phyloP scores from a whole-genome alignment of 1,140 invertebrate species.

The Tenebrio molitor region DNA sequence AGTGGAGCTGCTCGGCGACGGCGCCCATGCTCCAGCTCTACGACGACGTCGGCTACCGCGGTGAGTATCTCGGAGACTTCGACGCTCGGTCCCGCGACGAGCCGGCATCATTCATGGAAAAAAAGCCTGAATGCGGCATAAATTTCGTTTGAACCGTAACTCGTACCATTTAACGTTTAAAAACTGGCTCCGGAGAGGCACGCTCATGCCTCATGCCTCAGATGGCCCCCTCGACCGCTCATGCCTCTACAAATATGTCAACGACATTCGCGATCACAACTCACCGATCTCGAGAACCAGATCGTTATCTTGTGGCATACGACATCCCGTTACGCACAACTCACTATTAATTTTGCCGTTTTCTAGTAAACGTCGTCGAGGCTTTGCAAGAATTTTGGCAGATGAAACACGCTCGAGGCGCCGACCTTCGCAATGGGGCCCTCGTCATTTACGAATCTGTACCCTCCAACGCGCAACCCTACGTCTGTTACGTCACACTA shows the following conservation, averaged over 20 bases:
- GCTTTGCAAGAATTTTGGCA: conserved; percentile 98
- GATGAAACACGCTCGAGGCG: conserved; percentile 92
- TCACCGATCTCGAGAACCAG: conserved; percentile 18
- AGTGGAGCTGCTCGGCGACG: conserved; percentile 63
- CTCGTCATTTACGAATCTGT: conserved; percentile 96
- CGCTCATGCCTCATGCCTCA: conserved; percentile 40
- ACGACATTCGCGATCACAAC: conserved; percentile 49
- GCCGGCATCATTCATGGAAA: conserved; percentile 51
- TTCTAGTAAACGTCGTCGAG: conserved; percentile 93
- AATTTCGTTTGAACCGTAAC: conserved; percentile 63
- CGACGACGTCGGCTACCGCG: conserved; percentile 66
- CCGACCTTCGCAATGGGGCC: conserved; percentile 89
- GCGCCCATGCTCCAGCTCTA: conserved; percentile 66
- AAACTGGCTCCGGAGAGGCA: conserved; percentile 61
- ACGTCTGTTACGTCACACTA: conserved; percentile 94
- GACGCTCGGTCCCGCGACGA: conserved; percentile 36
- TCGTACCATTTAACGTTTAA: conserved; percentile 64
- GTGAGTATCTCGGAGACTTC: conserved; percentile 58
- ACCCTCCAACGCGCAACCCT: conserved; percentile 89
- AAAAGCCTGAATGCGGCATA: conserved; percentile 62
- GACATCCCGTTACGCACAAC: conserved; percentile 36
- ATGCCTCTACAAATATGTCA: conserved; percentile 52
- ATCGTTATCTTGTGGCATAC: conserved; percentile 40
- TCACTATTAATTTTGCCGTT: conserved; percentile 43
- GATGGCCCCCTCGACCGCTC: conserved; percentile 44